A percentile compares a stretch with the other conserved stretches of the same genome.
phyloP scores from a whole-genome alignment of 2,797 vertebrate species.

The Hippoglossus hippoglossus region DNA sequence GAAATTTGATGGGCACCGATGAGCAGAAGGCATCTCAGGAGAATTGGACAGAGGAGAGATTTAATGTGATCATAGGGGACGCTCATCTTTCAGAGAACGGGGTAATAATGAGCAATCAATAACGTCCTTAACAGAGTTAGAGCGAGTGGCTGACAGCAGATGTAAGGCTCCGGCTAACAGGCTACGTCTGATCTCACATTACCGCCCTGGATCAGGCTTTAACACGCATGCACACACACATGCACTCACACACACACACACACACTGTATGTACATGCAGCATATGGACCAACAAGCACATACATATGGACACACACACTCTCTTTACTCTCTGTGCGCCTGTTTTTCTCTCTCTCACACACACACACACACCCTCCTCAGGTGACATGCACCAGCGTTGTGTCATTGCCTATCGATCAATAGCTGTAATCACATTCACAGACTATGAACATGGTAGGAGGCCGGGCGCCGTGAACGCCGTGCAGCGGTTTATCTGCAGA shows the following conservation, averaged over 20 bases:
- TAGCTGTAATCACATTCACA: constrained; percentile 77
- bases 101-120: constrained; percentile 89
- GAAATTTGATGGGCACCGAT: constrained; percentile 80
- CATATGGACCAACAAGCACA: constrained; percentile 50
- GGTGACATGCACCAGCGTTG: constrained; percentile 65
- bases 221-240: constrained; percentile 15
- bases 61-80: constrained; percentile 88
- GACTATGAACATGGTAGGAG: constrained; percentile 36
- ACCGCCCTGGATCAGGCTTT: constrained; percentile 58
- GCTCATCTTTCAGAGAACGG: constrained; percentile 85
- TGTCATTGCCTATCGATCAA: constrained; percentile 75
- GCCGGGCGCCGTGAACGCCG: background rate
- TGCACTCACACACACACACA: constrained; percentile 2
- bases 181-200: constrained; percentile 79
- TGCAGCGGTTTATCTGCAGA: background rate
- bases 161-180: constrained; percentile 81
- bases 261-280: constrained; percentile 8
- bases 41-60: constrained; percentile 82
- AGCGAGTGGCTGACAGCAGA: constrained; percentile 84
- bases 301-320: constrained; percentile 46
- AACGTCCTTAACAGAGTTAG: constrained; percentile 85
- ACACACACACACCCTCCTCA: constrained; percentile 54
- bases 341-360: constrained; percentile 42
- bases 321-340: constrained; percentile 31
- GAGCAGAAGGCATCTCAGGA: constrained; percentile 85